These are phyloP conservation scores for Thumatha senex DNA, from an alignment of 2,888 invertebrate species.

Conservation along the genomic window DNA sequence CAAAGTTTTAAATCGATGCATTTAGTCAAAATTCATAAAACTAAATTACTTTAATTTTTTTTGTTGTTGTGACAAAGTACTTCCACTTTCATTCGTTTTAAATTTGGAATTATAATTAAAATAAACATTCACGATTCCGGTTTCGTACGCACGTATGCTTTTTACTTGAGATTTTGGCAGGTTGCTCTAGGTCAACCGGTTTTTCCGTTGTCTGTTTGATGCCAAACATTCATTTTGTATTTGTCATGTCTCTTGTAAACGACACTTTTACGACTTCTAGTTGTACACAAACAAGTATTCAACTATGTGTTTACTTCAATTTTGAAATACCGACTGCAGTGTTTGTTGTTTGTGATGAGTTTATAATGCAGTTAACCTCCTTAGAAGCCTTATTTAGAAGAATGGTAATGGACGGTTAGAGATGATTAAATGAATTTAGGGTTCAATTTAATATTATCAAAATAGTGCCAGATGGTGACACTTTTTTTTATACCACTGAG, in stretches of 20 bases:
- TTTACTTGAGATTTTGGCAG: conserved; percentile 5
- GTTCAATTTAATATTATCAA: too few species aligned
- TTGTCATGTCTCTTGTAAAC: background rate
- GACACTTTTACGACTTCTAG: background rate
- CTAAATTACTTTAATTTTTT: background rate
- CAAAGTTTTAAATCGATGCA: too few species aligned
- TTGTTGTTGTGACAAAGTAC: background rate
- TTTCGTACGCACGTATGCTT: conserved; percentile 9
- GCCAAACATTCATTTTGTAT: background rate
- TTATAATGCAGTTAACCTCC: too few species aligned
- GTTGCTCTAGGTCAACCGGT: conserved; percentile 24
- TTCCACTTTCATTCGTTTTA: conserved; percentile 14
- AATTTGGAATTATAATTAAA: conserved; percentile 9
- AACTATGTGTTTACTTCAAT: too few species aligned
- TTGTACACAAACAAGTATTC: too few species aligned
- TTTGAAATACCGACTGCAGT: too few species aligned
- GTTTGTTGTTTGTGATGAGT: too few species aligned
- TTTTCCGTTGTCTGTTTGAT: conserved; percentile 15
- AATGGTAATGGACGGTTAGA: too few species aligned
- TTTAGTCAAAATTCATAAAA: background rate
- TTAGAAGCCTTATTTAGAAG: too few species aligned
- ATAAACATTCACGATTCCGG: conserved; percentile 8
- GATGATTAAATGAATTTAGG: too few species aligned
- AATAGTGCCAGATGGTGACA: too few species aligned
- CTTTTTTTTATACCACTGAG: too few species aligned